Evolutionary conservation across 2,888 invertebrate genomes (phyloP).

Genomic region (Euplagia quadripunctaria): DNA sequence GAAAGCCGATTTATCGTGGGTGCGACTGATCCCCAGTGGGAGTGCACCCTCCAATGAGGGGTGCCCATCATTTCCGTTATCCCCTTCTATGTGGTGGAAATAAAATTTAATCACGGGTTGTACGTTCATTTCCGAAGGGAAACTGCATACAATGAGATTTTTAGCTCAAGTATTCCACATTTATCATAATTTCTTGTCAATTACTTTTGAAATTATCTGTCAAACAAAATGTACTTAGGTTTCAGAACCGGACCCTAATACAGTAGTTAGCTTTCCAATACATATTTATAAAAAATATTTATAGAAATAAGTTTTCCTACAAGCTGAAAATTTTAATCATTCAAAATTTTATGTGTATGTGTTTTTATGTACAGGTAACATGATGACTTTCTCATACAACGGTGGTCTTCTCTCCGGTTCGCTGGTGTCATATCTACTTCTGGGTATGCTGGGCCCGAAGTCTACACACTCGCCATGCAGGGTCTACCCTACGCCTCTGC

Average conservation of each 20-base stretch:
- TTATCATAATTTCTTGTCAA: not conserved
- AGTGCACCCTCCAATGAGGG: not conserved
- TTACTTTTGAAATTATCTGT: not conserved
- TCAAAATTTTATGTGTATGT: not conserved
- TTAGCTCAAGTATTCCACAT: not conserved
- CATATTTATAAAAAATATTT: too few relatives aligned
- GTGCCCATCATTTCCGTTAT: not conserved
- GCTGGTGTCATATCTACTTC: slow-evolving; percentile 93
- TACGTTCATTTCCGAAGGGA: not conserved
- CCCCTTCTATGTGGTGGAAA: not conserved
- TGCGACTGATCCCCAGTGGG: not conserved
- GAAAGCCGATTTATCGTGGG: not conserved
- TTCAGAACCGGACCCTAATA: too few relatives aligned
- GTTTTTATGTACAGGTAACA: slow-evolving; percentile 89
- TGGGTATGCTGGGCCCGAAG: slow-evolving; percentile 88
- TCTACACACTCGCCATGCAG: slow-evolving; percentile 80
- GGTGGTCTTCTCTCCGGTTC: slow-evolving; percentile 95
- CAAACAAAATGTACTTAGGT: not conserved
- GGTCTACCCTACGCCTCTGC: slow-evolving; percentile 77
- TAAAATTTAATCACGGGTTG: not conserved
- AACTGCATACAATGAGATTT: not conserved
- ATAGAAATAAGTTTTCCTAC: not conserved
- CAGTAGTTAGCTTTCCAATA: too few relatives aligned
- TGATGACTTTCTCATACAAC: slow-evolving; percentile 97
- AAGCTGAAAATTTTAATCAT: not conserved